Conservation (phyloP, 2,888 invertebrate species). For the Caenorhabditis uteleia region DNA sequence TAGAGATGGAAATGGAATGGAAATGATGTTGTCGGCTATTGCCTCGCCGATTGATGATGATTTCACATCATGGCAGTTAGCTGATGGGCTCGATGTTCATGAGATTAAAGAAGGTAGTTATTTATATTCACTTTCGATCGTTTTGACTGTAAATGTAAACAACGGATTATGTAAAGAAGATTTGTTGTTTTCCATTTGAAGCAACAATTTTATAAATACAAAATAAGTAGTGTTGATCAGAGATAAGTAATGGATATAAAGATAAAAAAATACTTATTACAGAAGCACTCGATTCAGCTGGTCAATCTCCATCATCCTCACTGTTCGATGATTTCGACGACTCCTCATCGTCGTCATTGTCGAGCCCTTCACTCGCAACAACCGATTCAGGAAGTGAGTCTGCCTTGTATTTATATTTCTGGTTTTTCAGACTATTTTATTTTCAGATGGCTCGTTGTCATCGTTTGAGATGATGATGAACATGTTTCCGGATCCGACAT, state of each 20-base stretch:
- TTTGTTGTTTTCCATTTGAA: too few species aligned
- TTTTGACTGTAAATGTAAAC: too few species aligned
- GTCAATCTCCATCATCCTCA: constrained; percentile 33
- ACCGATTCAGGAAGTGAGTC: constrained; percentile 34
- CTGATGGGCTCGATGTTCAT: too few species aligned
- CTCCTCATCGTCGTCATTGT: constrained; percentile 30
- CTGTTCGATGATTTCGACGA: constrained; percentile 37
- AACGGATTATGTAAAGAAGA: too few species aligned
- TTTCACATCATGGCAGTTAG: constrained; percentile 23
- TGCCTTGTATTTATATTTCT: constrained; percentile 28
- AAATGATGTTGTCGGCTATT: constrained; percentile 36
- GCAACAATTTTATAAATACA: too few species aligned
- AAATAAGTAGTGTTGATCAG: too few species aligned
- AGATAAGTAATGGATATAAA: too few species aligned
- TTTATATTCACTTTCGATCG: not conserved
- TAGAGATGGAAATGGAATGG: constrained; percentile 33
- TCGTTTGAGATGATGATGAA: constrained; percentile 42
- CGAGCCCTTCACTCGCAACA: constrained; percentile 22
- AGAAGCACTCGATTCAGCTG: constrained; percentile 36
- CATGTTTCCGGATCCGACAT: constrained; percentile 34
- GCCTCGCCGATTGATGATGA: constrained; percentile 32
- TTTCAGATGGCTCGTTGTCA: constrained; percentile 33
- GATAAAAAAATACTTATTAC: constrained; percentile 5
- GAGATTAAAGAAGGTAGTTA: constrained; percentile 19
- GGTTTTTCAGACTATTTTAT: constrained; percentile 1